Percentiles rank a stretch among this genome's conserved stretches.
These are phyloP conservation scores for Decapterus maruadsi DNA, from an alignment of 2,797 vertebrate genomes.

Conservation along the genomic window DNA sequence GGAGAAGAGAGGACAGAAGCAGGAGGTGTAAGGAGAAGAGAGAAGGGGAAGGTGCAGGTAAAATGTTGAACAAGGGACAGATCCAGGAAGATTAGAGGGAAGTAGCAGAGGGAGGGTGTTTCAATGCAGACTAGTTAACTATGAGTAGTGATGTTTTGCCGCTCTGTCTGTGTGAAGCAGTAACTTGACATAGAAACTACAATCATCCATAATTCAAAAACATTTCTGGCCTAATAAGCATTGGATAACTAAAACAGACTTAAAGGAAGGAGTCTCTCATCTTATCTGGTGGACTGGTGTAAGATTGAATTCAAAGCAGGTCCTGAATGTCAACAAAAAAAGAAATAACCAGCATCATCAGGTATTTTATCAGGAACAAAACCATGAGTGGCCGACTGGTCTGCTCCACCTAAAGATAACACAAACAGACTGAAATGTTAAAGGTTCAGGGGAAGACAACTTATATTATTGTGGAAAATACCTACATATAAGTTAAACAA, in stretches of 20 bases:
- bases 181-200: background rate
- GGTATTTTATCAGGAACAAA: conserved; percentile 95
- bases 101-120: background rate
- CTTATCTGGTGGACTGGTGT: too few relatives aligned
- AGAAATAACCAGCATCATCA: conserved; percentile 98
- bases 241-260: background rate
- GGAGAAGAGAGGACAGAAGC: background rate
- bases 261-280: background rate
- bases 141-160: background rate
- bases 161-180: conserved; percentile 1
- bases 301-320: too few relatives aligned
- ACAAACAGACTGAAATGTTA: background rate
- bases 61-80: background rate
- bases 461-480: conserved; percentile 1
- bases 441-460: background rate
- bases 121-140: background rate
- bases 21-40: background rate
- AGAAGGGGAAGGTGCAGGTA: background rate
- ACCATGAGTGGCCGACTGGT: conserved; percentile 91
- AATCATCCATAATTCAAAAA: background rate
- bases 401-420: conserved; percentile 88
- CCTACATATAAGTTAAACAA: background rate
- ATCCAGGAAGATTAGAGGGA: background rate
- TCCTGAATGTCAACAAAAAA: too few relatives aligned
- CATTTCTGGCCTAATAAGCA: background rate